Base-by-base conservation (phyloP, 2,797 vertebrate genomes). In the Australoheros facetus region DNA sequence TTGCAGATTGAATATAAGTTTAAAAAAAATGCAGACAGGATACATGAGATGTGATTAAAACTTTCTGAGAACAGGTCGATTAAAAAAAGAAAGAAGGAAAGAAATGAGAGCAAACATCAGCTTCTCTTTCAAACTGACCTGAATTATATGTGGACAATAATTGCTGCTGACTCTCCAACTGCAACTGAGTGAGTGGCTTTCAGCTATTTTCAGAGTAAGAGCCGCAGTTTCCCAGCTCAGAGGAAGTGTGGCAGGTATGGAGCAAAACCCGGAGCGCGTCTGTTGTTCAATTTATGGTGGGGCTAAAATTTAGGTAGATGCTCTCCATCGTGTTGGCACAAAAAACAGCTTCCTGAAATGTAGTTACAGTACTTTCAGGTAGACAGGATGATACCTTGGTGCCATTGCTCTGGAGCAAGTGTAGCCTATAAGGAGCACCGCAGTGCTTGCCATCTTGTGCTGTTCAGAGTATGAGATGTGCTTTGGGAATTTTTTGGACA, bases 391-490 rank as follows among this genome's bases (percentile, higher is more conserved):
- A 45, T 45, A 21, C 60, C 14, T 17, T 64, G 21, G 37, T 11
- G 0, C 37, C 8, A 11, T 2, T n/a, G 10, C 5, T 59, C 32
- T 21, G 57, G 11, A 59, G 30, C 57, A 59, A 3, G 0, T 59
- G 30, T 0, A 42, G 37, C 3, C 10, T 39, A 39, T 39, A 26
- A 26, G 26, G 26, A 26, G 26, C 26, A 45, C 42, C 5, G 13
- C 42, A 45, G 12, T 42, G 4, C 11, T 4, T 12, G 8, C 9
- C 34, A 37, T 37, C 34, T 4, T 1, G 12, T 45, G 14, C 14
- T 17, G 11, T 16, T 6, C 13, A 16, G 42, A 42, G 42, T 14
- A 45, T 14, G 14, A 45, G 42, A 45, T 48, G 45, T 17, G 45
- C 16, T 48, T 17, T 14, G 16, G 14, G 1, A 14, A 5, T 17